Base-by-base conservation (phyloP, 1,140 invertebrate species). In the Cydia fagiglandana region DNA sequence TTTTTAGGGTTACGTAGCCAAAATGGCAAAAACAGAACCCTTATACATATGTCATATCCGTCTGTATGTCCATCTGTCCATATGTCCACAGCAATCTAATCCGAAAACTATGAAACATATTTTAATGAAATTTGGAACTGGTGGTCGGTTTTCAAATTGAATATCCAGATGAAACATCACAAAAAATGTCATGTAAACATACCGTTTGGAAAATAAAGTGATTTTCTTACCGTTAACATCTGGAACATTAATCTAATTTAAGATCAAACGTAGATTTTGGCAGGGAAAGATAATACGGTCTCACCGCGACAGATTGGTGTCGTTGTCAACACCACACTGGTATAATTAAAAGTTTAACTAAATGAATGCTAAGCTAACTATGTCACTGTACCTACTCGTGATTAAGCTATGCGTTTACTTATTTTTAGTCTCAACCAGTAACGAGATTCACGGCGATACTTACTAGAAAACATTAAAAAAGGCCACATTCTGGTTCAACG, bases 241-340 rank as follows among this genome's bases (percentile, higher is more conserved):
- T 78, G 73, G 50, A 56, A 78, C 77, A 76, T 81, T 78, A 79
- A 84, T 81, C 82, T 84, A 81, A 84, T 83, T 77, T 81, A 78
- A 79, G 82, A 82, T 79, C 80, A 79, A 83, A 81, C 73, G 74
- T 66, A 70, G 74, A 73, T 79, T 83, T 81, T 81, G 79, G 78
- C 78, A 77, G 76, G 75, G 80, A 80, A 83, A 79, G 75, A 76
- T 66, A 76, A 78, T 78, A 79, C 76, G 75, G 73, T 80, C 78
- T 76, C 47, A 76, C 76, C 34, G 66, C 66, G 66, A 70, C 34
- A 15, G 30, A 68, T 68, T 68, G 28, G 64, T 30, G 64, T 68
- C 64, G 30, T 56, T 17, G n/a, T 56, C 53, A 56, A 56, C n/a
- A 56, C 15, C 15, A 56, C n/a, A 17, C 53, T n/a, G 20, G 6